Conservation (phyloP, 2,888 invertebrate species). For the Heliconius hortense region DNA sequence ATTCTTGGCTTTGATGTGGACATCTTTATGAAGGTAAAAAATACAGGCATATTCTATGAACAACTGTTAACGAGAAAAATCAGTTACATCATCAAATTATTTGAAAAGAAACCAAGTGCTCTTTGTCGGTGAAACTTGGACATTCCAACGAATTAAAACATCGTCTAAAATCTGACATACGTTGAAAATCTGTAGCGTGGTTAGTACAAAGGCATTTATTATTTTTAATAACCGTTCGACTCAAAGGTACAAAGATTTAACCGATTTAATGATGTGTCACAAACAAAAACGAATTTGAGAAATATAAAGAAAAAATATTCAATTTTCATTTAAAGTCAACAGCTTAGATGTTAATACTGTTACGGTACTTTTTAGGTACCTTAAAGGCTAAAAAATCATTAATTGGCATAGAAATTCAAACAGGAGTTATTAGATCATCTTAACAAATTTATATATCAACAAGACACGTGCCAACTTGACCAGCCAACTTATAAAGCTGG, state of each 20-base stretch:
- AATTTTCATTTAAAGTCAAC: background rate
- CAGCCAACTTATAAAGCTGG: too few species aligned
- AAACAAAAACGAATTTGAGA: background rate
- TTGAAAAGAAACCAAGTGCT: background rate
- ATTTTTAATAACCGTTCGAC: background rate
- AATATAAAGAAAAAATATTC: background rate
- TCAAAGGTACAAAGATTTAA: background rate
- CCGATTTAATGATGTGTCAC: conserved; percentile 4
- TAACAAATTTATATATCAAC: too few species aligned
- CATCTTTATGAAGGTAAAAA: background rate
- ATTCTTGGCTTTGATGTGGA: background rate
- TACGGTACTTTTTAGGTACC: background rate
- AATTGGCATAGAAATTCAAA: too few species aligned
- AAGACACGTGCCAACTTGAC: too few species aligned
- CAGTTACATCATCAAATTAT: background rate
- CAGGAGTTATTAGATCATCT: too few species aligned
- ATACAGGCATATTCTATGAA: background rate
- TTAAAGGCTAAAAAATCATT: background rate
- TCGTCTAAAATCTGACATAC: background rate
- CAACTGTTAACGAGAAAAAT: background rate
- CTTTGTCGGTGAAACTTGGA: background rate
- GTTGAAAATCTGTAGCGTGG: background rate
- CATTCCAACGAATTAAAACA: background rate
- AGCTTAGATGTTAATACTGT: background rate
- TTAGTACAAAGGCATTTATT: background rate